Base-by-base conservation (phyloP, 1,140 invertebrate genomes). In the Cardiocondyla obscurior region DNA sequence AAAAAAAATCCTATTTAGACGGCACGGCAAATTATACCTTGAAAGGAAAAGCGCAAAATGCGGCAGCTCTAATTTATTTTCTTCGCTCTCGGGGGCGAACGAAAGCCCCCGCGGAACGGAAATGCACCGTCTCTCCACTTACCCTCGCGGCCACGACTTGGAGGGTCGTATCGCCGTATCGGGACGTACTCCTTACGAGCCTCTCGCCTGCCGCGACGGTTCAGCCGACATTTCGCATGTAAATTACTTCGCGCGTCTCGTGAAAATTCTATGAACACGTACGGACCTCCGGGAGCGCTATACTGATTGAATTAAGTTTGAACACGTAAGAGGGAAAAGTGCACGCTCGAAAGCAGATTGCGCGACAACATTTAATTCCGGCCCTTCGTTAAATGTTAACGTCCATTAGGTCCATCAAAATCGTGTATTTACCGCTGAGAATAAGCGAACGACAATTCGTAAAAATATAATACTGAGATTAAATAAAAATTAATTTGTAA, bases 11-110 rank as follows among this genome's bases (percentile, higher is more conserved):
- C 28, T 79, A 69, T 69, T 69, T 69, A 60, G 67, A 86, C 82
- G 65, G 82, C 74, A 81, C 76, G 84, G 84, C 84, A 89, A 89
- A 89, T 89, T 85, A 83, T 73, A 79, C 82, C 83, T 88, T 88
- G 88, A 88, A 87, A 86, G 86, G 85, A 28, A 64, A n/a, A 25
- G 16, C 49, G 46, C 12, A 64, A 85, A 60, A 60, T 81, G 85
- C 79, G 70, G 77, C 58, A 65, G 53, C 83, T 83, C 64, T 81
- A 85, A 90, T 87, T 89, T 86, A 88, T 89, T 81, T 79, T 64
- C 82, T 62, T 84, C 65, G 58, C 62, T 82, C 44, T 3, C 46
- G 19, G 14, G 55, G 25, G 16, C 8, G 81, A 49, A 30, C 30
- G 25, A n/a, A 2, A 7, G 19, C 14, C 10, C 14, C 10, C 14